Conservation (phyloP, 2,113 vertebrate genomes). For the Equus przewalskii region DNA sequence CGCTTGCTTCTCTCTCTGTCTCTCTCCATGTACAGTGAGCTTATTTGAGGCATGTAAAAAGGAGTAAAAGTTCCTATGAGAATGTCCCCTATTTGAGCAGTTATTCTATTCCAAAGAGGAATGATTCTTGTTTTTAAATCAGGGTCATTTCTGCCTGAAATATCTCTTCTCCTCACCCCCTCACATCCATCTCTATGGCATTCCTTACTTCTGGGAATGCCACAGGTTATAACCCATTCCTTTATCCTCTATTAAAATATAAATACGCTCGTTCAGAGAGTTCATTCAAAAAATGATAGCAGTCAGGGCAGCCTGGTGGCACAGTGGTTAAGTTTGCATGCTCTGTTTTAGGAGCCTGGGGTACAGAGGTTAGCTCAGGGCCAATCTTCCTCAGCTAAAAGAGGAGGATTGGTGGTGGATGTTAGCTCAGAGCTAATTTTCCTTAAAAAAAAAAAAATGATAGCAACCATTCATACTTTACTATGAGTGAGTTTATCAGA, state of each 20-base stretch:
- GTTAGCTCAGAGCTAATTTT: too few relatives aligned
- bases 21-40: background rate
- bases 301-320: too few relatives aligned
- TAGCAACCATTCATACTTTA: background rate
- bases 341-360: too few relatives aligned
- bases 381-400: too few relatives aligned
- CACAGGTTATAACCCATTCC: background rate
- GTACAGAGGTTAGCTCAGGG: too few relatives aligned
- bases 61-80: background rate
- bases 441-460: too few relatives aligned
- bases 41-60: background rate
- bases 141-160: background rate
- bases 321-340: too few relatives aligned
- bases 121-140: background rate
- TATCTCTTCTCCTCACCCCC: background rate
- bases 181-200: too few relatives aligned
- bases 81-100: background rate
- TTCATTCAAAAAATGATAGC: background rate
- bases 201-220: background rate
- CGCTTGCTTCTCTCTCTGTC: background rate
- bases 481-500: background rate
- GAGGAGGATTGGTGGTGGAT: too few relatives aligned
- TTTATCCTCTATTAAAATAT: background rate
- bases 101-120: background rate
- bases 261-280: background rate